A percentile compares a stretch with the other conserved stretches of the same genome.
These are phyloP conservation scores for Pionites leucogaster DNA, from an alignment of 2,113 vertebrate species.

Conservation along the genomic window DNA sequence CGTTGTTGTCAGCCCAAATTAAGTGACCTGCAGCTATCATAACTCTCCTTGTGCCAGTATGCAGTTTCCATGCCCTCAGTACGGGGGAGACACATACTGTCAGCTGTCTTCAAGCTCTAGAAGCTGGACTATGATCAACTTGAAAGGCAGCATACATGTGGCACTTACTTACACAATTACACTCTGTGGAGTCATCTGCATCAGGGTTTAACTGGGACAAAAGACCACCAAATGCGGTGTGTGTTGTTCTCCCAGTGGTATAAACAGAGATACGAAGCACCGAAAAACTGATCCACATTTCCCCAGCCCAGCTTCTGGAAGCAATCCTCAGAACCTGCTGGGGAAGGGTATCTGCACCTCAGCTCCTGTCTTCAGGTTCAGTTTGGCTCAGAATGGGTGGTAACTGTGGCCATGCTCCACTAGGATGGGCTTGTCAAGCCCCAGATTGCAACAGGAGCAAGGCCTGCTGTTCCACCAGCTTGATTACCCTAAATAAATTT, in stretches of 20 bases:
- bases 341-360: background rate
- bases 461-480: background rate
- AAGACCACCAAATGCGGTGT: accelerated
- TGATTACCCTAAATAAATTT: background rate
- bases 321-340: background rate
- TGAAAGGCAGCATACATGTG: background rate
- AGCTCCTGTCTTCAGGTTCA: background rate
- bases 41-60: accelerated
- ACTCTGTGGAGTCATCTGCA: background rate
- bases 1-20: background rate
- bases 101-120: background rate
- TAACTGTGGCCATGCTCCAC: accelerated
- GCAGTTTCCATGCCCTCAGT: accelerated
- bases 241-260: accelerated
- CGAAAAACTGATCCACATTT: background rate
- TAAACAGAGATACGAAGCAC: accelerated
- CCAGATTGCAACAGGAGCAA: background rate
- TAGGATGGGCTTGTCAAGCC: background rate
- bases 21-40: background rate
- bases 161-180: background rate
- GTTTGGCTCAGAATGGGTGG: background rate
- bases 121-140: background rate
- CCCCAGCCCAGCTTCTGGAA: background rate
- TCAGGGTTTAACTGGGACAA: background rate
- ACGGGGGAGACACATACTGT: background rate